Base-by-base conservation (phyloP, 2,888 invertebrate genomes). In the Diplazon laetatorius region DNA sequence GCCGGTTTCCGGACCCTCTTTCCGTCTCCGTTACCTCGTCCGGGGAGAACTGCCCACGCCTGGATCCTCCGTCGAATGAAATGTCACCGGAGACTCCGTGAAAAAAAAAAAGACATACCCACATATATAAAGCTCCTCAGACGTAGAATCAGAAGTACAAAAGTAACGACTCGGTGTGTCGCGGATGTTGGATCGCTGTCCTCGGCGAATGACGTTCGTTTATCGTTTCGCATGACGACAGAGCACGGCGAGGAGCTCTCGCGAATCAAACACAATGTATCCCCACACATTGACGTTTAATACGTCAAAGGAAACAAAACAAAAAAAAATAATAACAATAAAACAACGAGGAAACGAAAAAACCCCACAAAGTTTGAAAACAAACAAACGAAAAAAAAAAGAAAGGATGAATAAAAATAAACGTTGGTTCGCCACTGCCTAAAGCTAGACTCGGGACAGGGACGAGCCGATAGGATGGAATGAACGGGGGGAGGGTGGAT, bases 61-160 rank as follows among this genome's bases (percentile, higher is more conserved):
- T 42, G 46, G n/a, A n/a, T n/a, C 42, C 57, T 59, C 22, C 55
- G 20, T 60, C 57, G 55, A 75, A 68, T 71, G 52, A 78, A 76
- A 66, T 75, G 75, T 71, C 65, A 71, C 46, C 66, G 55, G 46
- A 70, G 30, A 20, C 18, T 48, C n/a, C 55, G 46, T 66, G 35
- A 59, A 52, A 65, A 52, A 69, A 55, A 25, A 62, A 22, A 30
- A 30, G 30, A 30, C 4, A 30, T 2, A 6, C 2, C 30, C 30
- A 2, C 22, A 44, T 37, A 30, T n/a, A 12, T 12, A 39, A 70
- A 20, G 44, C n/a, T 1, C 37, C 14, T 30, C 22, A 9, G 55
- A 55, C 30, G 35, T 44, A 20, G 59, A 62, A 46, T 30, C 9
- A 46, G 18, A n/a, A 6, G 48, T 20, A 63, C 42, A 37, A 70